Evolutionary conservation across 2,113 vertebrate species (phyloP).

Genomic region (Notarius quadriscutis): DNA sequence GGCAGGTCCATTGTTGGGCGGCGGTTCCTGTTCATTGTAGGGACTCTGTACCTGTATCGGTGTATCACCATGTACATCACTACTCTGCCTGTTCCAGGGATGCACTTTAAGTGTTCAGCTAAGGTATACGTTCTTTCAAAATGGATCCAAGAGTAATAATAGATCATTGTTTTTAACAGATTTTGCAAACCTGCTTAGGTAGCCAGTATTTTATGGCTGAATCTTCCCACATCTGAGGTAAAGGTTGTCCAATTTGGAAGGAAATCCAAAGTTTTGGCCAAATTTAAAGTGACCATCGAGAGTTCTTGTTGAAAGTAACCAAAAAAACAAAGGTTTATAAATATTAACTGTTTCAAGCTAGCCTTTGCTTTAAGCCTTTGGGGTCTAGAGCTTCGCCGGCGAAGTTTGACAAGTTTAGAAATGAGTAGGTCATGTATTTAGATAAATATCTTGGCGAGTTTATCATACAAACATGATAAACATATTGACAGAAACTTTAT

Average conservation of each 20-base stretch:
- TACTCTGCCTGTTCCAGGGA: conserved; percentile 87
- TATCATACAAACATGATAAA: no score
- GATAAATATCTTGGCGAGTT: no score
- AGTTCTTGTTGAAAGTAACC: not conserved
- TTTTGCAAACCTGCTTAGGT: not conserved
- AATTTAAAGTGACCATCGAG: not conserved
- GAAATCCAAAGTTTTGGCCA: not conserved
- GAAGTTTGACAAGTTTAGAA: no score
- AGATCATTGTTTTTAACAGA: no score
- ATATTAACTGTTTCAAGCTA: not conserved
- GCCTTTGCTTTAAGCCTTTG: not conserved
- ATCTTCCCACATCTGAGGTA: not conserved
- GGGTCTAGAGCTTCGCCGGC: no score
- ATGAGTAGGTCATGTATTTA: no score
- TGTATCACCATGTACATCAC: conserved; percentile 92
- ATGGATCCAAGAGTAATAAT: not conserved
- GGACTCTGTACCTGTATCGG: conserved; percentile 87
- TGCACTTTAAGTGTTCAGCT: conserved; percentile 90
- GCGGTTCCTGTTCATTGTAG: conserved; percentile 87
- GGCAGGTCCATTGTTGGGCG: conserved; percentile 84
- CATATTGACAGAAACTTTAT: no score
- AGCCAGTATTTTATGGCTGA: not conserved
- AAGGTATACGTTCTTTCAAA: conserved; percentile 73
- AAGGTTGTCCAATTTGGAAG: not conserved
- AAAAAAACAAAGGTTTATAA: not conserved